Conservation (phyloP, 1,140 invertebrate species). For the Drosophila pachea region DNA sequence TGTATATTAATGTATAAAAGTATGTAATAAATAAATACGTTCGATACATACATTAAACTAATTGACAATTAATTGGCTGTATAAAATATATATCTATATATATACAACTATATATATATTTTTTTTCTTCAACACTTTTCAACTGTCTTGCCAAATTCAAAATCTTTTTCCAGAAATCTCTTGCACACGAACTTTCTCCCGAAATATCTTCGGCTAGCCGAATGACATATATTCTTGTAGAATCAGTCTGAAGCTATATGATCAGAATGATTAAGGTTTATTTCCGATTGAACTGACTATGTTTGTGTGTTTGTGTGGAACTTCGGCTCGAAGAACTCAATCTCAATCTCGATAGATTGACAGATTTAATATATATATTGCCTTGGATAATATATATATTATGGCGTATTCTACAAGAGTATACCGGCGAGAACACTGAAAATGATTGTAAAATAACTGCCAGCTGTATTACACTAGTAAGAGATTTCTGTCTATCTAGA, state of each 20-base stretch:
- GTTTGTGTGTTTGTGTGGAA: too few relatives aligned
- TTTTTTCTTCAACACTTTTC: slow-evolving; percentile 2
- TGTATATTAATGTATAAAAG: slow-evolving; percentile 38
- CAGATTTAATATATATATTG: too few relatives aligned
- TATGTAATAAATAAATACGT: slow-evolving; percentile 11
- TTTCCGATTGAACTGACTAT: too few relatives aligned
- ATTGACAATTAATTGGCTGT: slow-evolving; percentile 20
- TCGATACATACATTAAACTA: slow-evolving; percentile 21
- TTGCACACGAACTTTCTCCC: neutral
- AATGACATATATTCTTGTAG: too few relatives aligned
- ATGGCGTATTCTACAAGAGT: neutral
- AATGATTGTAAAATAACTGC: slow-evolving; percentile 6
- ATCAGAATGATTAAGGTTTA: too few relatives aligned
- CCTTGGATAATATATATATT: too few relatives aligned
- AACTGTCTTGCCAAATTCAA: slow-evolving; percentile 10
- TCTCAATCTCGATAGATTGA: too few relatives aligned
- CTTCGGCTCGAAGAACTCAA: too few relatives aligned
- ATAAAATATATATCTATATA: neutral
- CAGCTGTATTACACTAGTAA: neutral
- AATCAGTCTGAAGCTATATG: too few relatives aligned
- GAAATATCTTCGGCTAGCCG: neutral
- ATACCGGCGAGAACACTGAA: neutral
- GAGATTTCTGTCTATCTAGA: slow-evolving; percentile 14
- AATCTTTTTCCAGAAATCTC: slow-evolving; percentile 5
- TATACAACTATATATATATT: neutral